Evolutionary conservation across 2,113 vertebrate genomes (phyloP).

Genomic region (Propithecus coquereli): DNA sequence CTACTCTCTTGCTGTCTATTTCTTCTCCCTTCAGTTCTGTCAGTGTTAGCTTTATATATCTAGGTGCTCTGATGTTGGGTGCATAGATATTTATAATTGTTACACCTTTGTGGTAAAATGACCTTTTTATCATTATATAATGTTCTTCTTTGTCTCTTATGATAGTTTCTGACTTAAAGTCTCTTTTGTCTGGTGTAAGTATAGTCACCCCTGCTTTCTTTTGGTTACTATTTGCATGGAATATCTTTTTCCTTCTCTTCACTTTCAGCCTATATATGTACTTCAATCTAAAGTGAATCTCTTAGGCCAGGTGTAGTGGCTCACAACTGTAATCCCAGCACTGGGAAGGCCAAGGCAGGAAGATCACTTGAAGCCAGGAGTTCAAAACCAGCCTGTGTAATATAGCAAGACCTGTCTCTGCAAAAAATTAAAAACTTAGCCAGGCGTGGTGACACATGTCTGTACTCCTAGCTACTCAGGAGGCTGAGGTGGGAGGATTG

Average conservation of each 20-base stretch:
- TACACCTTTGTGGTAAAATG: neutral
- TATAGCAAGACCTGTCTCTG: no score
- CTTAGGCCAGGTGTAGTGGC: neutral
- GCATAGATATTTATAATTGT: neutral
- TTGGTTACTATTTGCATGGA: neutral
- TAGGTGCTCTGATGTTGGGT: neutral
- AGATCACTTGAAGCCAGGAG: no score
- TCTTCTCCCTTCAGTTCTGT: neutral
- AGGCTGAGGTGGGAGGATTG: no score
- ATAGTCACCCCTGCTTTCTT: neutral
- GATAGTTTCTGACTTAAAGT: neutral
- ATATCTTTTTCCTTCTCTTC: neutral
- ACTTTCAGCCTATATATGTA: neutral
- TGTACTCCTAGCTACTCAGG: no score
- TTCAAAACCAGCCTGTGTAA: no score
- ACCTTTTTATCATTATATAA: neutral
- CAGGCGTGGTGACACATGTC: no score
- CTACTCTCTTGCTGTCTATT: neutral
- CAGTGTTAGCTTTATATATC: neutral
- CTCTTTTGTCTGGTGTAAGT: neutral
- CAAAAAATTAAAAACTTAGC: no score
- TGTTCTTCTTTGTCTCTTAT: neutral
- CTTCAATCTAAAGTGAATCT: neutral
- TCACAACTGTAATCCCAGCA: no score
- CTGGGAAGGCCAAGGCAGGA: no score